A percentile compares a stretch with the other conserved stretches of the same genome.
Conservation (phyloP, 2,888 invertebrate species). For the Machimus atricapillus region DNA sequence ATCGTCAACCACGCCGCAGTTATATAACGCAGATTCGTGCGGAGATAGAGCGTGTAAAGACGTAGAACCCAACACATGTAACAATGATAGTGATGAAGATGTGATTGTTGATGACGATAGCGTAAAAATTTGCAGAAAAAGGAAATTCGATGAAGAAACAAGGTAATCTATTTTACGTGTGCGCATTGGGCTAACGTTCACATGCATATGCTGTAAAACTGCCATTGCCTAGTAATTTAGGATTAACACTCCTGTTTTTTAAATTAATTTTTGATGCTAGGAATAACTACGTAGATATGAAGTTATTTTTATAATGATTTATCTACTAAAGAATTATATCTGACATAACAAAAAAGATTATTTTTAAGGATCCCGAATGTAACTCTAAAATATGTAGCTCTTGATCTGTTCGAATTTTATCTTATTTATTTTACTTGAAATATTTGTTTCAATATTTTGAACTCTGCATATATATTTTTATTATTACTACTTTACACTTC, state of each 20-base stretch:
- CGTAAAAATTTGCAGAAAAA: constrained; percentile 54
- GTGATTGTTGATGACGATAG: constrained; percentile 62
- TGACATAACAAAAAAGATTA: too few relatives aligned
- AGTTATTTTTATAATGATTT: not conserved
- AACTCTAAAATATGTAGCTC: too few relatives aligned
- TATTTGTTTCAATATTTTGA: too few relatives aligned
- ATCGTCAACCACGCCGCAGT: constrained; percentile 61
- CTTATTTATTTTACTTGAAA: too few relatives aligned
- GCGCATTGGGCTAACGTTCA: not conserved
- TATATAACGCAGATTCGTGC: constrained; percentile 61
- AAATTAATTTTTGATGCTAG: too few relatives aligned
- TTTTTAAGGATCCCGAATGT: too few relatives aligned
- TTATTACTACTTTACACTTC: not conserved
- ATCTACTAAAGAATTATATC: too few relatives aligned
- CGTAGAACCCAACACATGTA: constrained; percentile 56
- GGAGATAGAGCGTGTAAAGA: constrained; percentile 53
- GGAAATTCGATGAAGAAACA: constrained; percentile 56
- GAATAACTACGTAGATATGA: not conserved
- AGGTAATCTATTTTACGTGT: not conserved
- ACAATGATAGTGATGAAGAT: constrained; percentile 62
- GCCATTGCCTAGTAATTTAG: not conserved
- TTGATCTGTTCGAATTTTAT: too few relatives aligned
- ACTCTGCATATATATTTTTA: too few relatives aligned
- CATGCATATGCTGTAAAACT: not conserved
- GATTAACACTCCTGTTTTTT: not conserved